These are phyloP conservation scores for Rhincodon typus DNA, from an alignment of 2,797 vertebrate species.

Conservation along the genomic window DNA sequence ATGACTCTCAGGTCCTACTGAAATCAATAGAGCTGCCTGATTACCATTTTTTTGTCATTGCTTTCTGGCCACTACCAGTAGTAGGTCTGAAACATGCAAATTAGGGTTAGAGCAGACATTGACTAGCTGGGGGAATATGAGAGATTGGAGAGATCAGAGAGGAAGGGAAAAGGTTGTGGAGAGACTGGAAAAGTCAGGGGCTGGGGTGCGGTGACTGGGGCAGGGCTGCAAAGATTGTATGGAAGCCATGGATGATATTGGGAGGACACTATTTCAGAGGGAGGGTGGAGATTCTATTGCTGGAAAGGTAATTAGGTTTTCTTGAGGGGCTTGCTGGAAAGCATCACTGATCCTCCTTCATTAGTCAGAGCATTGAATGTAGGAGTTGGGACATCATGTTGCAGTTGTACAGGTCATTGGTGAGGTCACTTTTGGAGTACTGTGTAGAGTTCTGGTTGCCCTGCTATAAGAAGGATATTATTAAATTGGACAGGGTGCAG, in stretches of 20 bases:
- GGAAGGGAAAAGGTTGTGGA: neutral
- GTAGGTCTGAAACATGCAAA: neutral
- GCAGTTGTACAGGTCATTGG: too few relatives aligned
- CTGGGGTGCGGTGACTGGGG: too few relatives aligned
- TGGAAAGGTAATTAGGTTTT: neutral
- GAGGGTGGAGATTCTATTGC: neutral
- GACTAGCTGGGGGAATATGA: neutral
- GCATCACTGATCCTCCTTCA: neutral
- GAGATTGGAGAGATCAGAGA: neutral
- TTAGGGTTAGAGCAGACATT: neutral
- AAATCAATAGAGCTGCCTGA: neutral
- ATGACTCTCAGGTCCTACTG: neutral
- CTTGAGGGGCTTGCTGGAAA: neutral
- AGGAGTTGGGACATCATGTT: too few relatives aligned
- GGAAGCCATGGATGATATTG: neutral
- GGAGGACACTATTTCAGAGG: neutral
- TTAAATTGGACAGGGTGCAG: too few relatives aligned
- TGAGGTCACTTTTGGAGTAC: too few relatives aligned
- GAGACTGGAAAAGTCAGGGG: neutral
- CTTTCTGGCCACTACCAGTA: neutral
- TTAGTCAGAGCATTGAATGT: too few relatives aligned
- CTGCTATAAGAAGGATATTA: too few relatives aligned
- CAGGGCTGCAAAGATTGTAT: neutral
- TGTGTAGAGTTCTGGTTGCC: too few relatives aligned
- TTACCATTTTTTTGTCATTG: neutral